Evolutionary conservation across 2,113 vertebrate species (phyloP).

Genomic region (Guaruba guarouba): DNA sequence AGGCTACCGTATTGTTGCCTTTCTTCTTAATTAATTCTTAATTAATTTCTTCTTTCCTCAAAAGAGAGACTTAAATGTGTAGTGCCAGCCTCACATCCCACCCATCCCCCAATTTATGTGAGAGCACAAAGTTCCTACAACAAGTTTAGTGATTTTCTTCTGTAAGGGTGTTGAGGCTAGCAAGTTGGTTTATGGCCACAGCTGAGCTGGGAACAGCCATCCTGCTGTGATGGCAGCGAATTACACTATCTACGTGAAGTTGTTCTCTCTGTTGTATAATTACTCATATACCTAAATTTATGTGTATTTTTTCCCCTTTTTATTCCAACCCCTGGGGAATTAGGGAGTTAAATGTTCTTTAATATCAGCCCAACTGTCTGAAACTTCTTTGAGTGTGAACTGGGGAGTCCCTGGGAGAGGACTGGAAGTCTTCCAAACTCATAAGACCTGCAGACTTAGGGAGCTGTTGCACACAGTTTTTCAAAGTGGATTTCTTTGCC

Average conservation of each 20-base stretch:
- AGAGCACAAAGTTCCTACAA: background rate
- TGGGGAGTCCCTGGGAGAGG: background rate
- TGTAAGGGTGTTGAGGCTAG: background rate
- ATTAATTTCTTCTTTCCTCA: background rate
- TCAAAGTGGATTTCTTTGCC: conserved; percentile 22
- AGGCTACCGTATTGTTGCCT: background rate
- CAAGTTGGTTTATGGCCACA: background rate
- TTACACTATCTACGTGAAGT: background rate
- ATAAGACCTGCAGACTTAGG: background rate
- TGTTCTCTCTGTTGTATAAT: background rate
- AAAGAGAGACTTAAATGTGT: background rate
- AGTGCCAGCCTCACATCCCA: background rate
- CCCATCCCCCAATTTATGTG: rapidly evolving
- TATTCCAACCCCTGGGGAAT: background rate
- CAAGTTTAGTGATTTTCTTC: background rate
- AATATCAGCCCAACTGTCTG: background rate
- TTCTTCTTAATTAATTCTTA: background rate
- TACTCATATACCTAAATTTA: background rate
- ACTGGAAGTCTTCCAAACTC: conserved; percentile 26
- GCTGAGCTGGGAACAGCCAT: background rate
- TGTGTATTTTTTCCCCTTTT: background rate
- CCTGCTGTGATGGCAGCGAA: background rate
- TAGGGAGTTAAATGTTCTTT: background rate
- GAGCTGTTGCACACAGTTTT: background rate
- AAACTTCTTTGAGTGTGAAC: background rate